Percentiles rank a stretch among this genome's conserved stretches.
Evolutionary conservation across 2,888 invertebrate genomes (phyloP).

Genomic region (Agonopterix arenella): DNA sequence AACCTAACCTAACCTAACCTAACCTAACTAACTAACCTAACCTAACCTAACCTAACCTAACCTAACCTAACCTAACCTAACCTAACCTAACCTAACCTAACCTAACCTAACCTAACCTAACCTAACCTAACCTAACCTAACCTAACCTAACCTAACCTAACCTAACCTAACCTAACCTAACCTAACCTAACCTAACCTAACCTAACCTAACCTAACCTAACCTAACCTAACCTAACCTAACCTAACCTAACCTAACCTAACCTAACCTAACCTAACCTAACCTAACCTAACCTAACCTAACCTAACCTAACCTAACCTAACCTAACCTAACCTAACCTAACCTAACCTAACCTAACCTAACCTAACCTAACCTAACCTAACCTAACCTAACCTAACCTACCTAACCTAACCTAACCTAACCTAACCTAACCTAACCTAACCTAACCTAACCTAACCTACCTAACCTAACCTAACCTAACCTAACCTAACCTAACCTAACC

Average conservation of each 20-base stretch:
- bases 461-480: not conserved
- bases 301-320: constrained; percentile 11
- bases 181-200: constrained; percentile 19
- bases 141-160: constrained; percentile 10
- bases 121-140: constrained; percentile 20
- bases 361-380: constrained; percentile 19
- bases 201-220: constrained; percentile 11
- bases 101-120: constrained; percentile 11
- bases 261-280: constrained; percentile 19
- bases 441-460: constrained; percentile 19
- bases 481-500: constrained; percentile 20
- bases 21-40: constrained; percentile 21
- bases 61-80: constrained; percentile 19
- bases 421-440: constrained; percentile 20
- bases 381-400: constrained; percentile 19
- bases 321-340: constrained; percentile 20
- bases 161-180: constrained; percentile 19
- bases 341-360: constrained; percentile 10
- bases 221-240: constrained; percentile 20
- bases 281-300: constrained; percentile 19
- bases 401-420: no score
- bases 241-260: constrained; percentile 10
- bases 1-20: constrained; percentile 18
- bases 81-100: constrained; percentile 19
- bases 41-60: constrained; percentile 10